These are phyloP conservation scores for Tachuris rubrigastra DNA, from an alignment of 2,113 vertebrate species.

Conservation along the genomic window DNA sequence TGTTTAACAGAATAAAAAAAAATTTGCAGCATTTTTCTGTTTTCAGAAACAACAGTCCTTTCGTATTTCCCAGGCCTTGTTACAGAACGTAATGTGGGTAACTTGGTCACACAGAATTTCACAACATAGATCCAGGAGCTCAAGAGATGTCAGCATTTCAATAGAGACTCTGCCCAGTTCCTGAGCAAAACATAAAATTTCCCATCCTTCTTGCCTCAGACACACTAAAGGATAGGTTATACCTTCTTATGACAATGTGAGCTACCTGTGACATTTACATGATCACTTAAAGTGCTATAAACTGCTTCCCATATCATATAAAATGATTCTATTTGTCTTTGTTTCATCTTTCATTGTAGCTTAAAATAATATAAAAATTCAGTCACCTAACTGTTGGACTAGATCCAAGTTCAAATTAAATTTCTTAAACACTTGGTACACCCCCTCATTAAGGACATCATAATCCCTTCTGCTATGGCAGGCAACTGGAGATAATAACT, in stretches of 20 bases:
- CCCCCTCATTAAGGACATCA: constrained; percentile 49
- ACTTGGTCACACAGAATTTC: background rate
- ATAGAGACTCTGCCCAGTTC: background rate
- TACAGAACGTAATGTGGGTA: background rate
- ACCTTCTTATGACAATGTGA: background rate
- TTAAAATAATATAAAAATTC: constrained; percentile 27
- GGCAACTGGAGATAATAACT: constrained; percentile 51
- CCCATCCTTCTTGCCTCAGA: background rate
- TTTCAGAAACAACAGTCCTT: constrained; percentile 56
- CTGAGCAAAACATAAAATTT: background rate
- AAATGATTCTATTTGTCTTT: constrained; percentile 50
- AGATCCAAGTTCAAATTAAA: constrained; percentile 61
- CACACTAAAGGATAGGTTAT: background rate
- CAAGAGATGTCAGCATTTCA: background rate
- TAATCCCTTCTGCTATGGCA: background rate
- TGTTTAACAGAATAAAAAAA: constrained; percentile 46
- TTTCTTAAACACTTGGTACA: constrained; percentile 48
- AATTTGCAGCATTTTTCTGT: constrained; percentile 55
- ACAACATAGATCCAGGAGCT: background rate
- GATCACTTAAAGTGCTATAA: constrained; percentile 10
- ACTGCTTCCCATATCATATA: background rate
- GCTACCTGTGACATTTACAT: constrained; percentile 13
- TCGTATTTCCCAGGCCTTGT: constrained; percentile 11
- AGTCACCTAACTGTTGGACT: constrained; percentile 29
- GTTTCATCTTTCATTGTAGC: constrained; percentile 32